Evolutionary conservation across 2,113 vertebrate genomes (phyloP).

Genomic region (Lophius piscatorius): DNA sequence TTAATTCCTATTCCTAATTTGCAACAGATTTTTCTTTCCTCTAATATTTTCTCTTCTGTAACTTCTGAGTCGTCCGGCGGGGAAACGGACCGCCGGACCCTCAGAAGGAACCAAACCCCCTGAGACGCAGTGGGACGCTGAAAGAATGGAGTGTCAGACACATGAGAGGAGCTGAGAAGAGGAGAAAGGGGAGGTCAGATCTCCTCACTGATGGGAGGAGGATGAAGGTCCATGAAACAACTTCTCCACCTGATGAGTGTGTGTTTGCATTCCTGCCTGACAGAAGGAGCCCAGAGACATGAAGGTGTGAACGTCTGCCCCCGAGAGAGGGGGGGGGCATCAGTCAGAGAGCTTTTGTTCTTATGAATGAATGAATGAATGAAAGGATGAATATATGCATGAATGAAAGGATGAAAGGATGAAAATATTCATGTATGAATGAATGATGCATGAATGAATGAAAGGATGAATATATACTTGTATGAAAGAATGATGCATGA

Average conservation of each 20-base stretch:
- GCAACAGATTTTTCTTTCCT: not conserved
- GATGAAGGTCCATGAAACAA: constrained; percentile 64
- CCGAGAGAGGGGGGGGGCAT: constrained; percentile 30
- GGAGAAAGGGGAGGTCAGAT: constrained; percentile 49
- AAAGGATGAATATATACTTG: too few species aligned
- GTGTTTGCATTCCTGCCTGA: constrained; percentile 78
- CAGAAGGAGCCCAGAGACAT: constrained; percentile 64
- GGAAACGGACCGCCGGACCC: constrained; percentile 33
- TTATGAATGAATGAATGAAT: too few species aligned
- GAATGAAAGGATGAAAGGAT: too few species aligned
- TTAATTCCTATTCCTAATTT: too few species aligned
- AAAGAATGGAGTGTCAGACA: constrained; percentile 69
- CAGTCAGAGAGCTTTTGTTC: constrained; percentile 47
- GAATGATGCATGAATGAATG: too few species aligned
- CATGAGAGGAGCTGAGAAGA: constrained; percentile 63
- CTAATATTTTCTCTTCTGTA: too few species aligned
- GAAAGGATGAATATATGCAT: too few species aligned
- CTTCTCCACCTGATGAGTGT: constrained; percentile 71
- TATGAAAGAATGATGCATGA: too few species aligned
- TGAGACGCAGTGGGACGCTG: constrained; percentile 54
- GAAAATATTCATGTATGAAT: too few species aligned
- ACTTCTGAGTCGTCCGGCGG: too few species aligned
- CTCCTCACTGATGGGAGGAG: constrained; percentile 41
- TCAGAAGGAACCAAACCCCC: constrained; percentile 7
- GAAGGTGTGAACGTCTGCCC: constrained; percentile 63